A percentile compares a stretch with the other conserved stretches of the same genome.
phyloP scores from a whole-genome alignment of 1,140 invertebrate genomes.

The Dinoponera quadriceps region DNA sequence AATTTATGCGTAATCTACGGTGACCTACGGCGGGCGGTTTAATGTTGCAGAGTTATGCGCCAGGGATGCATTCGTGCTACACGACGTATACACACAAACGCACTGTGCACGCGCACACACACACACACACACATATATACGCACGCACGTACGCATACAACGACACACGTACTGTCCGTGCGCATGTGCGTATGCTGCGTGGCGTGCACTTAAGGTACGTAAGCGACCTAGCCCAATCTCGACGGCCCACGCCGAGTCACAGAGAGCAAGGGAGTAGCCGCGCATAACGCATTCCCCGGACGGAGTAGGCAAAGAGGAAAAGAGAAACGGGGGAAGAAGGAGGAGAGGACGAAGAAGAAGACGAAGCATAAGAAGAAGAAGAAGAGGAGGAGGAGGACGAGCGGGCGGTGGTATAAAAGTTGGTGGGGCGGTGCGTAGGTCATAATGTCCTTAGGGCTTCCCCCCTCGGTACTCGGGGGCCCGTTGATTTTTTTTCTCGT shows the following conservation, averaged over 20 bases:
- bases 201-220: slow-evolving; percentile 54
- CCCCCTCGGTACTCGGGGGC: not conserved
- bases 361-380: slow-evolving; percentile 49
- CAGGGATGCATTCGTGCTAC: slow-evolving; percentile 51
- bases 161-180: not conserved
- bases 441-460: slow-evolving; percentile 78
- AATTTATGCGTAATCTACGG: slow-evolving; percentile 75
- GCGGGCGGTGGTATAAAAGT: slow-evolving; percentile 71
- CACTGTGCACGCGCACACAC: slow-evolving; percentile 6
- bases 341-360: slow-evolving; percentile 37
- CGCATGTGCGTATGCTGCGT: slow-evolving; percentile 1
- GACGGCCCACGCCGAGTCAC: slow-evolving; percentile 71
- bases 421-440: slow-evolving; percentile 82
- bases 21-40: slow-evolving; percentile 75
- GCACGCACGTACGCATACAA: not conserved
- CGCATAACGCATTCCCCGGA: slow-evolving; percentile 71
- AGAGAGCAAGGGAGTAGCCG: slow-evolving; percentile 73
- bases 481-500: slow-evolving; percentile 12
- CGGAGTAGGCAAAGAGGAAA: slow-evolving; percentile 44
- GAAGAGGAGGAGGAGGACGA: slow-evolving; percentile 45
- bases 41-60: slow-evolving; percentile 77
- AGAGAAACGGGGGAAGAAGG: slow-evolving; percentile 45
- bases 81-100: slow-evolving; percentile 22
- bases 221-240: slow-evolving; percentile 81
- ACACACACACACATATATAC: slow-evolving; percentile 6